Conservation (phyloP, 2,888 invertebrate genomes). For the Trichogramma evanescens region DNA sequence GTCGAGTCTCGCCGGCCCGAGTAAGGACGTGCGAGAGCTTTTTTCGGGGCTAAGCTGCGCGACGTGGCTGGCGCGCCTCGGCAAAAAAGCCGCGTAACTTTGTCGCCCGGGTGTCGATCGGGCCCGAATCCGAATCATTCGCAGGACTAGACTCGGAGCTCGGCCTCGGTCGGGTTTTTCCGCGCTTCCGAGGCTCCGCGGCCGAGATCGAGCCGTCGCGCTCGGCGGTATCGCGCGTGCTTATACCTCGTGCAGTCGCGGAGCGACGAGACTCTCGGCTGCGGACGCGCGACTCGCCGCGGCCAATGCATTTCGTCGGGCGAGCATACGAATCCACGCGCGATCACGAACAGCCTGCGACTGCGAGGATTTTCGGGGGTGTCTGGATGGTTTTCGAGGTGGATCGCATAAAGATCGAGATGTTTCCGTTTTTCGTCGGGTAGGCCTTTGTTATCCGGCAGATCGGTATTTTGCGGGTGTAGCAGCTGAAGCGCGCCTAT, state of each 20-base stretch:
- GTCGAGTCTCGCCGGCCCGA: background rate
- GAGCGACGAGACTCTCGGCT: background rate
- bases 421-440: too few species aligned
- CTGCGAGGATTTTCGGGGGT: too few species aligned
- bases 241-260: slow-evolving; percentile 2
- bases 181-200: slow-evolving; percentile 9
- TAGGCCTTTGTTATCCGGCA: too few species aligned
- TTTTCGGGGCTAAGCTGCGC: background rate
- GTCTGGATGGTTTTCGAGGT: too few species aligned
- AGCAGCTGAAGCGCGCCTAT: too few species aligned
- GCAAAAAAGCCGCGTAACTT: background rate
- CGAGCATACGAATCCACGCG: too few species aligned
- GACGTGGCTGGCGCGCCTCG: too few species aligned
- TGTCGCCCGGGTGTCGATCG: background rate
- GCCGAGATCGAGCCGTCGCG: background rate
- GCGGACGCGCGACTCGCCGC: too few species aligned
- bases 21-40: background rate
- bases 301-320: too few species aligned
- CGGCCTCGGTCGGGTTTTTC: slow-evolving; percentile 12
- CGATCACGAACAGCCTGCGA: too few species aligned
- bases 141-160: slow-evolving; percentile 2
- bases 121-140: background rate
- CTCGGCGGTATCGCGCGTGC: background rate
- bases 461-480: too few species aligned
- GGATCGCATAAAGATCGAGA: too few species aligned